Evolutionary conservation across 2,888 invertebrate genomes (phyloP).

Genomic region (Pristionchus entomophagus): DNA sequence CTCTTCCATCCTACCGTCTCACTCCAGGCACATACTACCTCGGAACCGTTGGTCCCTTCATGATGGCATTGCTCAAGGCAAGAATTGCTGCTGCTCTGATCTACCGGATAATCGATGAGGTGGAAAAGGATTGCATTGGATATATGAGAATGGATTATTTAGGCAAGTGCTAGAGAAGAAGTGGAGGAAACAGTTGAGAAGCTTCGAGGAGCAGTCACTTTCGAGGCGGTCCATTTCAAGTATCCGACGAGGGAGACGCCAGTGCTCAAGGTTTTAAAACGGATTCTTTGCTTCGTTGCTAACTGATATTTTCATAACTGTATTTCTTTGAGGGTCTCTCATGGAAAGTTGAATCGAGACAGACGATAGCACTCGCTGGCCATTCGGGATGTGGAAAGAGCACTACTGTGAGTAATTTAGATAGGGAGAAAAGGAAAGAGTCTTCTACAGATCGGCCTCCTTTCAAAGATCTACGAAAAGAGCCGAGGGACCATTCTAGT

Average conservation of each 20-base stretch:
- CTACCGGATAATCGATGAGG: slow-evolving; percentile 54
- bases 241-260: slow-evolving; percentile 45
- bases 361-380: slow-evolving; percentile 65
- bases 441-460: slow-evolving; percentile 53
- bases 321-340: slow-evolving; percentile 48
- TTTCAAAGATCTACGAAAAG: slow-evolving; percentile 59
- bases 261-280: background rate
- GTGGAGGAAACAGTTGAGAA: background rate
- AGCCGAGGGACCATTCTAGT: slow-evolving; percentile 56
- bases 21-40: slow-evolving; percentile 10
- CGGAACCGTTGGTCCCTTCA: slow-evolving; percentile 23
- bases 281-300: too few species aligned
- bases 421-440: background rate
- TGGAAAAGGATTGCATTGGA: background rate
- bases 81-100: slow-evolving; percentile 57
- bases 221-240: slow-evolving; percentile 46
- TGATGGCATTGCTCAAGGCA: slow-evolving; percentile 53
- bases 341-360: slow-evolving; percentile 55
- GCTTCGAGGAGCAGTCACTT: background rate
- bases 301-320: too few species aligned
- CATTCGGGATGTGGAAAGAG: slow-evolving; percentile 67
- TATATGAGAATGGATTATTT: background rate
- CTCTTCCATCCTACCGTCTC: background rate
- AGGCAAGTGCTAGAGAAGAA: background rate
- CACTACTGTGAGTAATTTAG: slow-evolving; percentile 56